Evolutionary conservation across 2,797 vertebrate species (phyloP).

Genomic region (Rousettus madagascariensis): DNA sequence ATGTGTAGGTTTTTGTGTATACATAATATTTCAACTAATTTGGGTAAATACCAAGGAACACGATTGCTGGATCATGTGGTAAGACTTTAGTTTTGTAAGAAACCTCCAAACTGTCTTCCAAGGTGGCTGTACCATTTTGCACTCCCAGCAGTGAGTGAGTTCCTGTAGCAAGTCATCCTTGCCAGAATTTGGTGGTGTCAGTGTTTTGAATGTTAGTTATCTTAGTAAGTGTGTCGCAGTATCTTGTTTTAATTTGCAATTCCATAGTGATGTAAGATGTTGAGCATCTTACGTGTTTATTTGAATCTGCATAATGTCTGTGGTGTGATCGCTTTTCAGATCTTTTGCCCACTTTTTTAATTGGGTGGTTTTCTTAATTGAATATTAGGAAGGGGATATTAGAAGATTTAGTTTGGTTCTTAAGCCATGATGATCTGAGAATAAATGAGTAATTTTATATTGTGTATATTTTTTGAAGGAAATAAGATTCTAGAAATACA

Average conservation of each 20-base stretch:
- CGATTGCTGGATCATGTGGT: background rate
- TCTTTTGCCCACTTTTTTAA: background rate
- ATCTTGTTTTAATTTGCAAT: background rate
- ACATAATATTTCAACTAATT: background rate
- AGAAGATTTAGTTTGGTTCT: background rate
- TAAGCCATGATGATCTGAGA: background rate
- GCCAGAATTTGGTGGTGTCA: background rate
- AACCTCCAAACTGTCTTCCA: background rate
- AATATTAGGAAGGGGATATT: background rate
- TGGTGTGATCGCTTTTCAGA: background rate
- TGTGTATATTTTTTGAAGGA: background rate
- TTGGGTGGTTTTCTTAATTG: constrained; percentile 8
- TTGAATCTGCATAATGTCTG: background rate
- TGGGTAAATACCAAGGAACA: background rate
- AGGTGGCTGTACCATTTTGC: background rate
- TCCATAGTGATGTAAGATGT: background rate
- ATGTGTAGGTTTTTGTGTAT: constrained; percentile 8
- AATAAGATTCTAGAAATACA: background rate
- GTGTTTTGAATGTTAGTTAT: background rate
- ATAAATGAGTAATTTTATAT: background rate
- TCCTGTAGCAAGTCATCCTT: background rate
- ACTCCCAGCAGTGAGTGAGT: background rate
- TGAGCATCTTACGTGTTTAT: background rate
- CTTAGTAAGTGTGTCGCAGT: background rate
- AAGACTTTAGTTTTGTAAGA: background rate